phyloP scores from a whole-genome alignment of 2,113 vertebrate species.

The Macquaria australasica region DNA sequence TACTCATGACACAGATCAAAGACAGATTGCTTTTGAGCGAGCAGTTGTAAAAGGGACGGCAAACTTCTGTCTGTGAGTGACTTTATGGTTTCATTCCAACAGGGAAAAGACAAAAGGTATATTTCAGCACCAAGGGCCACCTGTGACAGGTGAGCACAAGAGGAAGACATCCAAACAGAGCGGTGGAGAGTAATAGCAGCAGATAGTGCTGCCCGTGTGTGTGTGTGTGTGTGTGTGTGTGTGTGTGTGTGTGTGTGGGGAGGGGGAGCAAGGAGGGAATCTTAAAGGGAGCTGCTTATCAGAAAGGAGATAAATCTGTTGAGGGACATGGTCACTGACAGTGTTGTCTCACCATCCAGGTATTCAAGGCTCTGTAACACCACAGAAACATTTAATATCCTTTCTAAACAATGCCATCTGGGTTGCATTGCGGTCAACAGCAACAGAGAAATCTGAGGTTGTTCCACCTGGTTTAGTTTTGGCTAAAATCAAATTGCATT shows the following conservation, averaged over 20 bases:
- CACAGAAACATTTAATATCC: conserved; percentile 4
- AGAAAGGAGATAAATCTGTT: conserved; percentile 45
- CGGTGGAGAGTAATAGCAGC: conserved; percentile 33
- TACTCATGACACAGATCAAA: conserved; percentile 72
- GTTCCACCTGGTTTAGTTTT: conserved; percentile 35
- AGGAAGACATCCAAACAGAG: conserved; percentile 50
- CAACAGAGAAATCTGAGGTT: not conserved
- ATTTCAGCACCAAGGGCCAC: conserved; percentile 42
- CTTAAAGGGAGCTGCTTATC: conserved; percentile 42
- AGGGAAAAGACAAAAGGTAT: conserved; percentile 38
- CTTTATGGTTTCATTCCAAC: conserved; percentile 60
- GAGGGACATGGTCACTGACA: conserved; percentile 26
- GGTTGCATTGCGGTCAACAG: conserved; percentile 23
- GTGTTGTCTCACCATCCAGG: conserved; percentile 33
- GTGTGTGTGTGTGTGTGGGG: too few relatives aligned
- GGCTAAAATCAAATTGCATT: conserved; percentile 34
- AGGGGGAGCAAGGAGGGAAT: conserved; percentile 1
- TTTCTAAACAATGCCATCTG: conserved; percentile 41
- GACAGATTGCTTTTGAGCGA: conserved; percentile 62
- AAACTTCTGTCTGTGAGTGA: conserved; percentile 25
- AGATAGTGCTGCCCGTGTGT: conserved; percentile 32
- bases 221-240: too few relatives aligned
- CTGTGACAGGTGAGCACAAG: conserved; percentile 63
- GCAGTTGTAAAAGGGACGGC: conserved; percentile 18
- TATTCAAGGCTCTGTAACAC: conserved; percentile 5